Percentiles rank a stretch among this genome's conserved stretches.
Evolutionary conservation across 2,797 vertebrate genomes (phyloP).

Genomic region (Peromyscus eremicus): DNA sequence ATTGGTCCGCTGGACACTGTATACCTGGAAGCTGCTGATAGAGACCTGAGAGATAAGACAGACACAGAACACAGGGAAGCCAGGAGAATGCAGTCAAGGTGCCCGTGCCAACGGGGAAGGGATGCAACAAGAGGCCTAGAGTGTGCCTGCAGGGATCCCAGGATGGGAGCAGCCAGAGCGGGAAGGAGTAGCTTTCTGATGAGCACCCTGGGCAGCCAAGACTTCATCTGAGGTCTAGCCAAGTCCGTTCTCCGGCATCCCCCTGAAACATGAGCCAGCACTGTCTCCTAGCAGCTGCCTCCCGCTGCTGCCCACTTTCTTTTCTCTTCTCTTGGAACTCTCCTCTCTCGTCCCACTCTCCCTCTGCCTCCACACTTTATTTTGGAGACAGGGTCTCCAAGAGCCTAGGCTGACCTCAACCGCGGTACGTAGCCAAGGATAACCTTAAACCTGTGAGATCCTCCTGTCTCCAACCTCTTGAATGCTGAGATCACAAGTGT

Average conservation of each 20-base stretch:
- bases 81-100: background rate
- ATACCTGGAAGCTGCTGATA: background rate
- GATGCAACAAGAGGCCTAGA: background rate
- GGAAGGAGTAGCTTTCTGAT: background rate
- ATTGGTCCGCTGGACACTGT: background rate
- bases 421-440: background rate
- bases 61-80: background rate
- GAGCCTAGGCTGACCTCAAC: background rate
- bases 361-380: background rate
- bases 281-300: conserved; percentile 50
- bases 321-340: background rate
- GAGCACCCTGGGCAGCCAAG: background rate
- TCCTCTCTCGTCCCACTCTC: conserved; percentile 5
- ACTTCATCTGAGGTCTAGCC: conserved; percentile 32
- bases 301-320: conserved; percentile 34
- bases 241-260: conserved; percentile 9
- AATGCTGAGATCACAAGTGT: background rate
- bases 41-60: background rate
- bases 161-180: background rate
- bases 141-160: background rate
- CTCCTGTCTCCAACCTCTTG: background rate
- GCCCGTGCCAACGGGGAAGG: background rate
- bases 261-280: conserved; percentile 22
- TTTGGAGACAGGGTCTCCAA: background rate
- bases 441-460: background rate